Base-by-base conservation (phyloP, 2,888 invertebrate species). In the Eupithecia exiguata region DNA sequence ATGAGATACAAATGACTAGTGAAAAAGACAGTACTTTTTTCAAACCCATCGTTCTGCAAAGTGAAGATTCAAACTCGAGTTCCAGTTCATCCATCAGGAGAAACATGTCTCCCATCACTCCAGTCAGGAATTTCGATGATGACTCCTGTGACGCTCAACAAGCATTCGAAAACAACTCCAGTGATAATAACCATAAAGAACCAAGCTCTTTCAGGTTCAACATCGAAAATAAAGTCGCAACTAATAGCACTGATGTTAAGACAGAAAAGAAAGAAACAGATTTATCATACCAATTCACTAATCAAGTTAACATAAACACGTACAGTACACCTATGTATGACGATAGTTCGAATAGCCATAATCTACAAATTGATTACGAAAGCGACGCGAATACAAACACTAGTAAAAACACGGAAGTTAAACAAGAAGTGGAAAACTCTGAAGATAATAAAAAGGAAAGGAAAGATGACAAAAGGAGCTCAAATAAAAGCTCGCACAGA, bases 131-230 rank as follows among this genome's bases (percentile, higher is more conserved):
- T 82, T 94, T 89, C 53, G 92, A 92, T 77, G 93, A 93, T 79
- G 94, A 94, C 73, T 94, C 94, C 0, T 93, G 89, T 80, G 94
- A 94, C 68, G 94, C 94, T 2, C 94, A 94, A 78, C 94, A 93
- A 82, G 94, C 89, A 1, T 94, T 93, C 71, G 94, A 94, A 77
- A 89, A 91, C 77, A 88, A 90, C 77, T 86, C 88, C 16, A 83
- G 83, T 53, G 85, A 84, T 61, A 91, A 89, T 69, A 87, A 88
- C 63, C 90, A 88, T 2, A 89, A 89, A 83, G 91, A 91, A 78
- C 91, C 92, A 1, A 93, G 87, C 80, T 83, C 90, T 0, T 94
- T 94, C 72, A 86, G 91, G 81, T 94, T 94, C 77, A 86, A 92
- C 16, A 90, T 94, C 69, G 94, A 94, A 78, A 77, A 87, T 0